A percentile compares a stretch with the other conserved stretches of the same genome.
Evolutionary conservation across 1,140 invertebrate species (phyloP).

Genomic region (Caenorhabditis latens): DNA sequence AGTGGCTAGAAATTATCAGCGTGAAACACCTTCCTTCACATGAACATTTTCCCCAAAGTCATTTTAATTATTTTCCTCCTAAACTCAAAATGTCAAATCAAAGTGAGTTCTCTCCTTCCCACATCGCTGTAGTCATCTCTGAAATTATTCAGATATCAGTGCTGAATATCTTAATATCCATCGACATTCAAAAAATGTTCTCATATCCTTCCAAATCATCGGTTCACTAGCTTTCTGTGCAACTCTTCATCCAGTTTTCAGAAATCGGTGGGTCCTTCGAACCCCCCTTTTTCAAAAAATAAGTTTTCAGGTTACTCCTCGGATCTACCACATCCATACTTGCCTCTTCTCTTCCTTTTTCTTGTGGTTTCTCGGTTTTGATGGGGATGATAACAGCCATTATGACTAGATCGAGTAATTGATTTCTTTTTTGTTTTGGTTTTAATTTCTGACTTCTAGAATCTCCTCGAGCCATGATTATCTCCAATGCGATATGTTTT

Average conservation of each 20-base stretch:
- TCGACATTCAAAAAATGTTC: background rate
- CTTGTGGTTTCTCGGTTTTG: background rate
- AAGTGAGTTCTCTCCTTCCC: background rate
- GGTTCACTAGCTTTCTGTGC: background rate
- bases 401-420: background rate
- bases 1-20: too few relatives aligned
- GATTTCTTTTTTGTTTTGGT: background rate
- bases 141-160: background rate
- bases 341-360: background rate
- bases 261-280: background rate
- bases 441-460: background rate
- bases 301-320: background rate
- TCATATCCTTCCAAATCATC: constrained; percentile 19
- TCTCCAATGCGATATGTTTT: constrained; percentile 12
- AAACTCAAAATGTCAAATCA: background rate
- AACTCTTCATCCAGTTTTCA: constrained; percentile 15
- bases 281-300: background rate
- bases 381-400: background rate
- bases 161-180: background rate
- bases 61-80: too few relatives aligned
- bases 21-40: too few relatives aligned
- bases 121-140: too few relatives aligned
- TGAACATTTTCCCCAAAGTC: too few relatives aligned
- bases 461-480: background rate
- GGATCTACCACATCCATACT: background rate